These are phyloP conservation scores for Cephalotes varians DNA, from an alignment of 2,888 invertebrate species.

Conservation along the genomic window DNA sequence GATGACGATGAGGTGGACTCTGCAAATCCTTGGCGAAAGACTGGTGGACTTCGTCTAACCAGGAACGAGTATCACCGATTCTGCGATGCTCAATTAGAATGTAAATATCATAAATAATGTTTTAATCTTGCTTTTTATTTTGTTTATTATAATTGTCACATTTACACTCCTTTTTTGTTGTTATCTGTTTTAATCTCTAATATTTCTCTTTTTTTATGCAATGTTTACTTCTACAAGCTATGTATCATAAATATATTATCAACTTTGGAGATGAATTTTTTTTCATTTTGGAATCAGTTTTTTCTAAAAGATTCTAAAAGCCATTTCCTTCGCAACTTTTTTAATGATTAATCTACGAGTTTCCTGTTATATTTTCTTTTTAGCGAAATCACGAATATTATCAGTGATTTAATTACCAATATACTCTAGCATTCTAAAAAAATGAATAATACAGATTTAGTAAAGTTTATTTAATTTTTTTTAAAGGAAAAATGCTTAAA, in stretches of 20 bases:
- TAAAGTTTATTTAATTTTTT: neutral
- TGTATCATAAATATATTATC: neutral
- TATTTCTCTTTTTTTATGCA: neutral
- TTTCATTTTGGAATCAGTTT: neutral
- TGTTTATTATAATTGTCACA: neutral
- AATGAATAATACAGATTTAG: neutral
- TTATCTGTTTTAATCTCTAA: neutral
- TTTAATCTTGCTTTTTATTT: neutral
- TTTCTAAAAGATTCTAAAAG: neutral
- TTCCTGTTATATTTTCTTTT: too few species aligned
- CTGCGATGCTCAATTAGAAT: constrained; percentile 93
- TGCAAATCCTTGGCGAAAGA: constrained; percentile 85
- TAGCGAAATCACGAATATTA: too few species aligned
- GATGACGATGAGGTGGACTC: constrained; percentile 80
- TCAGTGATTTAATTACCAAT: too few species aligned
- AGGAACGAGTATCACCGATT: constrained; percentile 93
- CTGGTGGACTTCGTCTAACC: constrained; percentile 86
- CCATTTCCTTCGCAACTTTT: too few species aligned
- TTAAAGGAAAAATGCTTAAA: neutral
- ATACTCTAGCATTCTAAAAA: too few species aligned
- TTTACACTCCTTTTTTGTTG: neutral
- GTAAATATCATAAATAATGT: constrained; percentile 85
- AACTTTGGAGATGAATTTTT: neutral
- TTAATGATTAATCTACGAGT: too few species aligned
- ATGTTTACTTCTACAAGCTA: neutral